phyloP scores from a whole-genome alignment of 23 tunicate species.

The Trididemnum clinides region DNA sequence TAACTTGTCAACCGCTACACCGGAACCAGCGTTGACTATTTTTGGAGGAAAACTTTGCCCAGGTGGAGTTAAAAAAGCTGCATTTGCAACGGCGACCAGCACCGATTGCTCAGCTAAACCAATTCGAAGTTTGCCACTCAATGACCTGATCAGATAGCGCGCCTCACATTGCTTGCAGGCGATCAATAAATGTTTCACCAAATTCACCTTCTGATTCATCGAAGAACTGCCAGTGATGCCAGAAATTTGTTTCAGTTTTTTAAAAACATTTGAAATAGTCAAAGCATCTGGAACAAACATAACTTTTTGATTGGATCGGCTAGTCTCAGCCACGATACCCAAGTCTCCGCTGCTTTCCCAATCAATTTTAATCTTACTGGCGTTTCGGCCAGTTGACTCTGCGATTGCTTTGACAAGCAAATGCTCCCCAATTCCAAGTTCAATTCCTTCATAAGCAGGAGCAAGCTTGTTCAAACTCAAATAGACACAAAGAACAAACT shows the following conservation, averaged over 20 bases:
- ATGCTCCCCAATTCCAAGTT: constrained; percentile 92
- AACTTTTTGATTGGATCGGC: constrained; percentile 89
- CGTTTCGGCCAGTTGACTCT: constrained; percentile 83
- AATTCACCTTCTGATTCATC: constrained; percentile 73
- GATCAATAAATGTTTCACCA: constrained; percentile 80
- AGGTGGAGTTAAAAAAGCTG: constrained; percentile 82
- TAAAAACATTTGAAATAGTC: constrained; percentile 70
- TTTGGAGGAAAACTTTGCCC: constrained; percentile 86
- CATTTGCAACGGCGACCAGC: constrained; percentile 85
- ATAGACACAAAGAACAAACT: constrained; percentile 76
- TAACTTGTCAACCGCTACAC: constrained; percentile 47
- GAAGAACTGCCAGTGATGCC: constrained; percentile 83
- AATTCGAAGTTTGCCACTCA: constrained; percentile 91
- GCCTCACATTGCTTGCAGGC: constrained; percentile 96
- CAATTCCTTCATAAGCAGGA: constrained; percentile 98
- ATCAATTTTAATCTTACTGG: constrained; percentile 79
- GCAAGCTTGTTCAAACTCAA: constrained; percentile 87
- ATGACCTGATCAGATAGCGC: constrained; percentile 79
- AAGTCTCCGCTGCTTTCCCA: constrained; percentile 80
- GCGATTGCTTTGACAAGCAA: constrained; percentile 82
- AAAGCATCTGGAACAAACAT: constrained; percentile 93
- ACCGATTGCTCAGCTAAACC: constrained; percentile 98
- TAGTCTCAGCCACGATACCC: constrained; percentile 89
- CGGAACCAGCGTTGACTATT: constrained; percentile 54
- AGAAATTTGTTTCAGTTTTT: constrained; percentile 89